phyloP scores from a whole-genome alignment of 1,140 invertebrate species.

The Lasioglossum baleicum region DNA sequence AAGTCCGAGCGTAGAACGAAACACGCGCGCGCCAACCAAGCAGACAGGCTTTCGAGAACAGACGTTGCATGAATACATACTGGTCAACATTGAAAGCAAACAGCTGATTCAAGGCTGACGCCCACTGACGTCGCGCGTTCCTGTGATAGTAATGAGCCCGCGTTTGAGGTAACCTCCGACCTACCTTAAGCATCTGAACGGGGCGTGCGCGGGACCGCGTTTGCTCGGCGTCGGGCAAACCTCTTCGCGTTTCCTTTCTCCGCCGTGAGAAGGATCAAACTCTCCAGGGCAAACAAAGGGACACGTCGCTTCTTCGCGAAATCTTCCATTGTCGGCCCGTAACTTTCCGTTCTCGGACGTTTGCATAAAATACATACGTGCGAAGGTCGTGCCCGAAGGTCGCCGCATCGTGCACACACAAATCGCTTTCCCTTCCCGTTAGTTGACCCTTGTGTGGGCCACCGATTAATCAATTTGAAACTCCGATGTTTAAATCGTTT shows the following conservation, averaged over 20 bases:
- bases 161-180: slow-evolving; percentile 37
- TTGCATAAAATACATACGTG: neutral
- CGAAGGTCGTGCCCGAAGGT: neutral
- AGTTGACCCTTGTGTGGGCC: no score
- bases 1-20: neutral
- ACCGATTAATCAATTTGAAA: no score
- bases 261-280: neutral
- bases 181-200: slow-evolving; percentile 26
- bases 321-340: neutral
- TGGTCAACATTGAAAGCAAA: slow-evolving; percentile 70
- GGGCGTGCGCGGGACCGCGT: neutral
- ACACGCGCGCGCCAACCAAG: neutral
- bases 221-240: neutral
- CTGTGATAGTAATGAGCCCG: slow-evolving; percentile 25
- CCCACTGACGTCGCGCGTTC: slow-evolving; percentile 41
- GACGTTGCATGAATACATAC: slow-evolving; percentile 64
- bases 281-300: neutral
- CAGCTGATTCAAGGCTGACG: slow-evolving; percentile 68
- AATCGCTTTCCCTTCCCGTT: no score
- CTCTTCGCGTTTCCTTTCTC: neutral
- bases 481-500: no score
- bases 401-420: no score
- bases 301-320: neutral
- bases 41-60: slow-evolving; percentile 38
- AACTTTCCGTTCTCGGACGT: neutral